phyloP scores from a whole-genome alignment of 2,113 vertebrate genomes.

The Pituophis catenifer region DNA sequence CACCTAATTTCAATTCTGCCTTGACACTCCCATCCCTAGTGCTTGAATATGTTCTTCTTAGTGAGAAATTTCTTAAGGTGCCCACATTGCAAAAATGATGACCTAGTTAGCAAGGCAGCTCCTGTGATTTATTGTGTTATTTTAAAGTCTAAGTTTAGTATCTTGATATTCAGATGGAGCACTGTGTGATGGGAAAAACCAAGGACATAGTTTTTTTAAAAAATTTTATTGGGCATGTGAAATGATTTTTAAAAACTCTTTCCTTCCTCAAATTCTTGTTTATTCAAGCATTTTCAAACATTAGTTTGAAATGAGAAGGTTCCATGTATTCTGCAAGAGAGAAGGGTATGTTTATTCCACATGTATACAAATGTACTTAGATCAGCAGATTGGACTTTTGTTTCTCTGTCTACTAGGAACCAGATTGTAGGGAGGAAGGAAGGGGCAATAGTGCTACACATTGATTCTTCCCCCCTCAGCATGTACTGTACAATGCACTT shows the following conservation, averaged over 20 bases:
- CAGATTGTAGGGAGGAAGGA: neutral
- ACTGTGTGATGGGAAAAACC: neutral
- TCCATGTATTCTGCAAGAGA: neutral
- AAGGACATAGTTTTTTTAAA: neutral
- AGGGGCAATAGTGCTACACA: neutral
- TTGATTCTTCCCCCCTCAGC: neutral
- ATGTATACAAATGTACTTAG: neutral
- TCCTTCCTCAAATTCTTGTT: neutral
- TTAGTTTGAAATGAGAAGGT: neutral
- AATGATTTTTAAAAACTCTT: neutral
- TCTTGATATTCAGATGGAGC: neutral
- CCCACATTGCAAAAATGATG: slow-evolving; percentile 42
- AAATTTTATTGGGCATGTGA: neutral
- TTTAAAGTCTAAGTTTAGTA: neutral
- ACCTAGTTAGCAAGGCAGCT: neutral
- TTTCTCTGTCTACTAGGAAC: neutral
- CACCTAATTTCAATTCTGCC: neutral
- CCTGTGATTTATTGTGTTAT: slow-evolving; percentile 26
- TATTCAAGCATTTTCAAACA: neutral
- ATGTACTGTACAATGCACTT: slow-evolving; percentile 22
- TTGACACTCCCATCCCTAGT: neutral
- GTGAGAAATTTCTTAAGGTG: slow-evolving; percentile 24
- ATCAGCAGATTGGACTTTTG: neutral
- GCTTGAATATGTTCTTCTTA: slow-evolving; percentile 28
- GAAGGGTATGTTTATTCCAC: neutral